phyloP scores from a whole-genome alignment of 2,797 vertebrate species.

The Benthosema pterotum region DNA sequence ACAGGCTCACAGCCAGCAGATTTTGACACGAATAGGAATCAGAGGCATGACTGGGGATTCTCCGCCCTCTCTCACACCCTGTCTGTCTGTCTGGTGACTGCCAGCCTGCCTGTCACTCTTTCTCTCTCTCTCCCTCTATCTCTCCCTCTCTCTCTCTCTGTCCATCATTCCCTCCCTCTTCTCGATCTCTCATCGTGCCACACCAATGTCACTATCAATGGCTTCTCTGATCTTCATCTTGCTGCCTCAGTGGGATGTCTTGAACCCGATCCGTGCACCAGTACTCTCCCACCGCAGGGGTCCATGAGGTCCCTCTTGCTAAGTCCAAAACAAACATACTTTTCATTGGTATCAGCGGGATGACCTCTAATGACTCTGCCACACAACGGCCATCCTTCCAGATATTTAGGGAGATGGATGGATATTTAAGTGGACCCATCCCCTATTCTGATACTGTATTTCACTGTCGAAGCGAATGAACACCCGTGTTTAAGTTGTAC shows the following conservation, averaged over 20 bases:
- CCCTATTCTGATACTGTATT: neutral
- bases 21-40: constrained; percentile 41
- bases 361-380: constrained; percentile 30
- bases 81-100: constrained; percentile 7
- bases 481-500: neutral
- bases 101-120: constrained; percentile 4
- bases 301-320: neutral
- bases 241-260: constrained; percentile 58
- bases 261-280: constrained; percentile 63
- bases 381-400: too few relatives aligned
- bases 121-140: neutral
- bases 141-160: neutral
- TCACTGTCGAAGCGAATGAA: neutral
- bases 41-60: constrained; percentile 33
- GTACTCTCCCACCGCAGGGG: constrained; percentile 43
- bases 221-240: constrained; percentile 40
- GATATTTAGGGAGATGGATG: neutral
- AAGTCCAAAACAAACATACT: constrained; percentile 37
- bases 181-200: neutral
- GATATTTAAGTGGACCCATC: neutral
- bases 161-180: neutral
- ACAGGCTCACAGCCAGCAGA: constrained; percentile 30
- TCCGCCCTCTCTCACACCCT: constrained; percentile 15
- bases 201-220: constrained; percentile 11
- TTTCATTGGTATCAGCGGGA: neutral